A percentile compares a stretch with the other conserved stretches of the same genome.
These are phyloP conservation scores for Nothocercus nigrocapillus DNA, from an alignment of 2,113 vertebrate species.

Conservation along the genomic window DNA sequence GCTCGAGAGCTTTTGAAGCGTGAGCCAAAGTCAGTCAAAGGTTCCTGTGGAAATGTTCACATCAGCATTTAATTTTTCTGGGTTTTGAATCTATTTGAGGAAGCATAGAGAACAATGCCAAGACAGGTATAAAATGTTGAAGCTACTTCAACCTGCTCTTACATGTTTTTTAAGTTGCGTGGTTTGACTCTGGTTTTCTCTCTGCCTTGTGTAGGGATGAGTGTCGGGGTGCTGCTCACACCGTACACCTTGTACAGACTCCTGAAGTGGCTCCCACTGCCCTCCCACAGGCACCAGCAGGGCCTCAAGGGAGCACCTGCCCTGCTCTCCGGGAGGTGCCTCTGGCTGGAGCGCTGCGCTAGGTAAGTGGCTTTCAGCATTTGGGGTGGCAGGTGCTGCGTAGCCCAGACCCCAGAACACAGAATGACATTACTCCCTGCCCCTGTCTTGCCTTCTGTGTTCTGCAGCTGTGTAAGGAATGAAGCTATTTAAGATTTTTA, in stretches of 20 bases:
- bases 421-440: background rate
- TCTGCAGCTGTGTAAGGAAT: background rate
- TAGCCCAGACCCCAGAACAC: background rate
- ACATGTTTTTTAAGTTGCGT: background rate
- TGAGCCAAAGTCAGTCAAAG: background rate
- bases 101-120: background rate
- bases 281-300: background rate
- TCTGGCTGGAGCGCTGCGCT: background rate
- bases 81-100: background rate
- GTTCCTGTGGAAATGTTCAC: background rate
- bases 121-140: background rate
- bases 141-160: background rate
- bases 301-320: too few species aligned
- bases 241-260: background rate
- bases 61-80: constrained; percentile 12
- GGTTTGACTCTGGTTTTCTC: background rate
- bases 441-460: background rate
- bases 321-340: background rate
- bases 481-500: background rate
- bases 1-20: background rate
- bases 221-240: background rate
- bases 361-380: background rate
- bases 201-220: background rate
- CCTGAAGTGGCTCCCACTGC: background rate
- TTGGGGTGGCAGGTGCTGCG: background rate